Conservation (phyloP, 2,888 invertebrate genomes). For the Xestia xanthographa region DNA sequence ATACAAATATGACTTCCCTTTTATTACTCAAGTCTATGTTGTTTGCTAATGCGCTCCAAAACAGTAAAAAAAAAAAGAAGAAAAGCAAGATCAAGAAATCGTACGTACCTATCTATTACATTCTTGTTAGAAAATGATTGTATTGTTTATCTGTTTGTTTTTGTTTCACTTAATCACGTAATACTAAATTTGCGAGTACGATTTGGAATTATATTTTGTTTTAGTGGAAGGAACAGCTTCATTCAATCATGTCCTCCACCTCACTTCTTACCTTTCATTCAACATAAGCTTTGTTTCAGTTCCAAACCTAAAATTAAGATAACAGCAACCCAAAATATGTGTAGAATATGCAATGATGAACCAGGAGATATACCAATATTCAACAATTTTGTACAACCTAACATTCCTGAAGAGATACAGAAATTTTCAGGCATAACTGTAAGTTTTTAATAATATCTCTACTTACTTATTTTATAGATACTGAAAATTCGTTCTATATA, state of each 20-base stretch:
- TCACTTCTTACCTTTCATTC: not conserved
- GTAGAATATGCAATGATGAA: slow-evolving; percentile 82
- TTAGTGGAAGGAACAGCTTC: not conserved
- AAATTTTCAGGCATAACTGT: slow-evolving; percentile 83
- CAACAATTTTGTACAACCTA: slow-evolving; percentile 78
- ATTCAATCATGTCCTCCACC: not conserved
- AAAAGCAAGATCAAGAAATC: slow-evolving; percentile 72
- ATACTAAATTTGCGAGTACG: not conserved
- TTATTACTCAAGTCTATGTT: slow-evolving; percentile 84
- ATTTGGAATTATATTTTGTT: not conserved
- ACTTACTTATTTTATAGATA: not conserved
- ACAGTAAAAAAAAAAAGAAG: slow-evolving; percentile 80
- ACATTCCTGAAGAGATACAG: slow-evolving; percentile 83
- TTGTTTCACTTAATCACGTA: not conserved
- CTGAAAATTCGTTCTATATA: not conserved
- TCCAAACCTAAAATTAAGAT: slow-evolving; percentile 70
- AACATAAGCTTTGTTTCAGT: slow-evolving; percentile 40
- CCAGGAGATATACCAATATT: slow-evolving; percentile 84
- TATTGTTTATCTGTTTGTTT: slow-evolving; percentile 3
- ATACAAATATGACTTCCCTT: slow-evolving; percentile 79
- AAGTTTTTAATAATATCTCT: slow-evolving; percentile 63
- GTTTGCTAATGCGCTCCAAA: slow-evolving; percentile 81
- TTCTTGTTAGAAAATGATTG: not conserved
- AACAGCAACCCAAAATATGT: slow-evolving; percentile 68
- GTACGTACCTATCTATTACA: slow-evolving; percentile 69